phyloP scores from a whole-genome alignment of 2,797 vertebrate species.

The Melanotaenia boesemani region DNA sequence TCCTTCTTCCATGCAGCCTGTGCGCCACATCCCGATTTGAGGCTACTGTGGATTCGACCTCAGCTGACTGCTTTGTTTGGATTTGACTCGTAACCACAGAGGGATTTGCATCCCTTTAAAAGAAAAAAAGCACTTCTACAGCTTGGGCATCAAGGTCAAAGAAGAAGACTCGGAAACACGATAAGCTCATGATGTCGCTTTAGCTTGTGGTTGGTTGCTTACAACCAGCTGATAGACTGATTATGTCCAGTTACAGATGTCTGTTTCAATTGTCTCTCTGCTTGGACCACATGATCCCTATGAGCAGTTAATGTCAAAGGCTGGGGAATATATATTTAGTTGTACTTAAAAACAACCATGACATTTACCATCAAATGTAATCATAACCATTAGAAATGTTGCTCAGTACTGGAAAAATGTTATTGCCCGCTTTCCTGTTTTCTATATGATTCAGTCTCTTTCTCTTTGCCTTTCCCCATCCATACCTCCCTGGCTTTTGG shows the following conservation, averaged over 20 bases:
- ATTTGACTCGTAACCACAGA: conserved; percentile 67
- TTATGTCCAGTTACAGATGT: conserved; percentile 40
- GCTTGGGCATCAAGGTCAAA: conserved; percentile 47
- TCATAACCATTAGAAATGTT: conserved; percentile 16
- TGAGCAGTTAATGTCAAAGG: conserved; percentile 2
- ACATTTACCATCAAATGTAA: conserved; percentile 9
- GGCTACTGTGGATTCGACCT: conserved; percentile 50
- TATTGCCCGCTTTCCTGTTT: conserved; percentile 28
- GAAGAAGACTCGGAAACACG: conserved; percentile 25
- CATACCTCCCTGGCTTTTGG: conserved; percentile 21
- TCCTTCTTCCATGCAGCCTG: conserved; percentile 33
- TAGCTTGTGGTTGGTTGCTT: conserved; percentile 25
- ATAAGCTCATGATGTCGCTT: conserved; percentile 24
- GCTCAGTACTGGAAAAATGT: conserved; percentile 10
- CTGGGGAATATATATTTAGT: conserved; percentile 21
- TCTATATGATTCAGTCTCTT: conserved; percentile 2
- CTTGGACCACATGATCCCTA: neutral
- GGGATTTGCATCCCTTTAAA: conserved; percentile 70
- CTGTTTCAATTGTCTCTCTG: conserved; percentile 16
- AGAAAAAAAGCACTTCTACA: conserved; percentile 45
- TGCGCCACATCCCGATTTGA: conserved; percentile 43
- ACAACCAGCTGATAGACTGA: conserved; percentile 40
- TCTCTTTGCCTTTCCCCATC: conserved; percentile 10
- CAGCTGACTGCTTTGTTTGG: conserved; percentile 66
- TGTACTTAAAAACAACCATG: conserved; percentile 29